phyloP scores from a whole-genome alignment of 92 coral and sea anemone genomes.

The Micromussa lordhowensis region DNA sequence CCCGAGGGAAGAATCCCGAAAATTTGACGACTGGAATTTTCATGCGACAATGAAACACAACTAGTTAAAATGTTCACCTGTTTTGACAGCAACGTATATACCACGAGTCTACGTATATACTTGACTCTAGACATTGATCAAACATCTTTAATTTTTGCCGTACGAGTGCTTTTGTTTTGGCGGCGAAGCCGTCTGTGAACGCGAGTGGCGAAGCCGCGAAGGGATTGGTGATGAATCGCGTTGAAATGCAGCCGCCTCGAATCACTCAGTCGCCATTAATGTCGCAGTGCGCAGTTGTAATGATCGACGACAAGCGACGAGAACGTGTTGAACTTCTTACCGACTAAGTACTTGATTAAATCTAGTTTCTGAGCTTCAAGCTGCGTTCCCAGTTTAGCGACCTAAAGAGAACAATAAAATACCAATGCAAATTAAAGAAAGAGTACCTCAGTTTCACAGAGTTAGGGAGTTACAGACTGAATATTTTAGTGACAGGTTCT shows the following conservation, averaged over 20 bases:
- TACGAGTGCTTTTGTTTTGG: no score
- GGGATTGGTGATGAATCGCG: no score
- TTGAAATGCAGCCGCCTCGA: neutral
- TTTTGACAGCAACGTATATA: no score
- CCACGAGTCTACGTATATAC: no score
- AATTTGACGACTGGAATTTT: neutral
- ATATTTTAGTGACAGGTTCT: neutral
- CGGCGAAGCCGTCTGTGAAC: no score
- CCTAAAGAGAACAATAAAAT: slow-evolving; percentile 43
- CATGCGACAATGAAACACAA: no score
- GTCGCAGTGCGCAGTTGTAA: neutral
- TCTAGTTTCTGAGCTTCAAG: slow-evolving; percentile 96
- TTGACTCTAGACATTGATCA: no score
- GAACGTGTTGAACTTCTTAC: slow-evolving; percentile 47
- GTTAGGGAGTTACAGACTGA: neutral
- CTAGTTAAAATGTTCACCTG: neutral
- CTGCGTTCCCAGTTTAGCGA: slow-evolving; percentile 94
- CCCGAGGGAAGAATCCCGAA: no score
- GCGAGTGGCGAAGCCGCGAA: no score
- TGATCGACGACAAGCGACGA: neutral
- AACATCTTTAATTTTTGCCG: no score
- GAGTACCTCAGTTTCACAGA: neutral
- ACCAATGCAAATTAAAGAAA: neutral
- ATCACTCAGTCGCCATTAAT: neutral
- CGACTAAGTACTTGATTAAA: slow-evolving; percentile 95